A percentile compares a stretch with the other conserved stretches of the same genome.
phyloP scores from a whole-genome alignment of 2,113 vertebrate species.

The Epinephelus lanceolatus region DNA sequence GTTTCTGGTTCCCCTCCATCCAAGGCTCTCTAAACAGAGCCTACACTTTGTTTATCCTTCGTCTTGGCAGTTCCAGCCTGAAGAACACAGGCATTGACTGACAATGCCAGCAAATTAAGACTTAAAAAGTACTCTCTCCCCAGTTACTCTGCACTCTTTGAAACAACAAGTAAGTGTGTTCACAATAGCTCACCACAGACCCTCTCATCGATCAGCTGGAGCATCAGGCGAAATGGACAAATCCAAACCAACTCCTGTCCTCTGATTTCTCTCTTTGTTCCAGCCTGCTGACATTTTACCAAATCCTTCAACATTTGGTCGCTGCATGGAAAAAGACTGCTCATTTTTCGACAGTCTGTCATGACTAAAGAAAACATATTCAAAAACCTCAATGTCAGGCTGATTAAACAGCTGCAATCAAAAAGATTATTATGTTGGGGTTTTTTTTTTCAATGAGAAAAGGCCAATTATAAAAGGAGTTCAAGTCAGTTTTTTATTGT shows the following conservation, averaged over 20 bases:
- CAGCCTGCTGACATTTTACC: constrained; percentile 16
- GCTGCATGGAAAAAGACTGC: constrained; percentile 13
- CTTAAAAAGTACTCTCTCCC: constrained; percentile 54
- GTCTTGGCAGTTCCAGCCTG: constrained; percentile 42
- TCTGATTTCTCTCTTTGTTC: constrained; percentile 34
- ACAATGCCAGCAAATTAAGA: constrained; percentile 75
- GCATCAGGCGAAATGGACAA: constrained; percentile 27
- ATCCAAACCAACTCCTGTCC: constrained; percentile 43
- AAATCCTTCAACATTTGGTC: constrained; percentile 43
- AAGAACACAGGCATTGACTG: constrained; percentile 61
- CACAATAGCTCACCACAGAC: constrained; percentile 41
- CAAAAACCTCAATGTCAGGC: background rate
- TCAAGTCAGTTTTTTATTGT: background rate
- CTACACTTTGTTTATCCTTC: constrained; percentile 59
- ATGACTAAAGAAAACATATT: constrained; percentile 18
- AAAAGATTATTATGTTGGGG: background rate
- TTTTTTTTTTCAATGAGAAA: constrained; percentile 40
- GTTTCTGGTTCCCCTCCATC: constrained; percentile 44
- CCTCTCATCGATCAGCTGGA: constrained; percentile 62
- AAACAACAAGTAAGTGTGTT: constrained; percentile 62
- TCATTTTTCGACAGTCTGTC: constrained; percentile 25
- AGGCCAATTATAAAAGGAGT: constrained; percentile 5
- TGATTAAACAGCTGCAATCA: constrained; percentile 52
- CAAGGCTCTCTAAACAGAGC: constrained; percentile 52
- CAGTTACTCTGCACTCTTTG: constrained; percentile 52